Evolutionary conservation across 2,797 vertebrate genomes (phyloP).

Genomic region (Lepus townsendii): DNA sequence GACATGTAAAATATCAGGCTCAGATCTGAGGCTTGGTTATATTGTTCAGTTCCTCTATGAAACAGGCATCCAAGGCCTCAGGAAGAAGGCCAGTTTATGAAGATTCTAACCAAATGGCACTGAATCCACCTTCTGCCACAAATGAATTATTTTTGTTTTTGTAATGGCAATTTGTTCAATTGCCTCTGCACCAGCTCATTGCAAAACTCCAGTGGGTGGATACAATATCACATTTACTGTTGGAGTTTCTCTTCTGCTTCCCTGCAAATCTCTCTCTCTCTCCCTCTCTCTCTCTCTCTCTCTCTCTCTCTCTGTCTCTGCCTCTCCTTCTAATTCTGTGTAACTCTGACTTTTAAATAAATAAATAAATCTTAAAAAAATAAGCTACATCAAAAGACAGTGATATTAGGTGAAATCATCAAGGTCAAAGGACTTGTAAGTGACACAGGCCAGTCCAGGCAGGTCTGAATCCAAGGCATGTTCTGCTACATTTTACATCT

Average conservation of each 20-base stretch:
- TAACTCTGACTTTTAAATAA: too few species aligned
- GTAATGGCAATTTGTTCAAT: not conserved
- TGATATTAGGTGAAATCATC: not conserved
- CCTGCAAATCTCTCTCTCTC: not conserved
- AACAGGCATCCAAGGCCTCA: not conserved
- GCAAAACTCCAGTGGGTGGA: not conserved
- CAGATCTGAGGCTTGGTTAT: not conserved
- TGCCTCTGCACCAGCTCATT: not conserved
- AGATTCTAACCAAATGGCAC: not conserved
- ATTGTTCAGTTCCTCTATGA: not conserved
- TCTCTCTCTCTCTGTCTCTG: too few species aligned
- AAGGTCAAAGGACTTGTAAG: conserved; percentile 7
- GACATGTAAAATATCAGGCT: not conserved
- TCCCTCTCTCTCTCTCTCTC: too few species aligned
- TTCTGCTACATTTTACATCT: not conserved
- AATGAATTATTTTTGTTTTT: not conserved
- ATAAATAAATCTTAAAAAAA: too few species aligned
- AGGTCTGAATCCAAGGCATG: not conserved
- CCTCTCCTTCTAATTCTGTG: too few species aligned
- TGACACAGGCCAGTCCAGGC: not conserved
- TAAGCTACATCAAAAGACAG: conserved; percentile 10
- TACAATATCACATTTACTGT: not conserved
- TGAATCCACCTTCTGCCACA: too few species aligned
- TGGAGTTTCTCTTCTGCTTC: not conserved
- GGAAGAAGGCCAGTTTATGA: not conserved